These are phyloP conservation scores for Volucella zonaria DNA, from an alignment of 2,888 invertebrate genomes.

Conservation along the genomic window DNA sequence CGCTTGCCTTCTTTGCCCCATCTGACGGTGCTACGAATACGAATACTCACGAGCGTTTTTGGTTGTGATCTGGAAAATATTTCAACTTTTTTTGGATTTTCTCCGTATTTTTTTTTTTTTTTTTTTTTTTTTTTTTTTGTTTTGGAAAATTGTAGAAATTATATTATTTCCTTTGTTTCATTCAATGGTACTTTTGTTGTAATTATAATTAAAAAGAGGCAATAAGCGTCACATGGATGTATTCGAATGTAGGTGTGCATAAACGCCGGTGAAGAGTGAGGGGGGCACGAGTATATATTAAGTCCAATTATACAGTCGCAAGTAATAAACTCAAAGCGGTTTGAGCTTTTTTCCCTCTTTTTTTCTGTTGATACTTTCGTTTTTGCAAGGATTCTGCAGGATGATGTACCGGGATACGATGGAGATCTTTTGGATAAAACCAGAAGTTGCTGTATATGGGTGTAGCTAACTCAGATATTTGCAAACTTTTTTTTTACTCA, in stretches of 20 bases:
- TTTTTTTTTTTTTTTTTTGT: slow-evolving; percentile 12
- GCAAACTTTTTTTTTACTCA: background rate
- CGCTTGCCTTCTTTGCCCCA: slow-evolving; percentile 9
- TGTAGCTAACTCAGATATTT: slow-evolving; percentile 10
- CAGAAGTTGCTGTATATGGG: background rate
- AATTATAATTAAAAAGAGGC: slow-evolving; percentile 58
- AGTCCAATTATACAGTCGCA: slow-evolving; percentile 68
- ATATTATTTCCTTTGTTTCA: slow-evolving; percentile 29
- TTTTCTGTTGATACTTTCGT: background rate
- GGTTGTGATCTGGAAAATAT: slow-evolving; percentile 5
- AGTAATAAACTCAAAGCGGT: slow-evolving; percentile 65
- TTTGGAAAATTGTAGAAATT: slow-evolving; percentile 59
- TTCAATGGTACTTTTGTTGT: slow-evolving; percentile 17
- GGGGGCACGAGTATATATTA: slow-evolving; percentile 11
- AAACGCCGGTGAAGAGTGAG: no score
- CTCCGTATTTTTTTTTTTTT: no score
- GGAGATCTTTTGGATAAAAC: slow-evolving; percentile 10
- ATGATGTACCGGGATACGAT: slow-evolving; percentile 34
- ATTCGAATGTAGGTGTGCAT: slow-evolving; percentile 12
- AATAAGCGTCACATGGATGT: slow-evolving; percentile 59
- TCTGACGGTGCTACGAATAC: background rate
- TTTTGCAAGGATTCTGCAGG: slow-evolving; percentile 6
- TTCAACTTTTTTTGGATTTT: no score
- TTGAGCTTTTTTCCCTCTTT: slow-evolving; percentile 8
- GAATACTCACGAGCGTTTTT: background rate